Base-by-base conservation (phyloP, 2,113 vertebrate genomes). In the Pica pica region DNA sequence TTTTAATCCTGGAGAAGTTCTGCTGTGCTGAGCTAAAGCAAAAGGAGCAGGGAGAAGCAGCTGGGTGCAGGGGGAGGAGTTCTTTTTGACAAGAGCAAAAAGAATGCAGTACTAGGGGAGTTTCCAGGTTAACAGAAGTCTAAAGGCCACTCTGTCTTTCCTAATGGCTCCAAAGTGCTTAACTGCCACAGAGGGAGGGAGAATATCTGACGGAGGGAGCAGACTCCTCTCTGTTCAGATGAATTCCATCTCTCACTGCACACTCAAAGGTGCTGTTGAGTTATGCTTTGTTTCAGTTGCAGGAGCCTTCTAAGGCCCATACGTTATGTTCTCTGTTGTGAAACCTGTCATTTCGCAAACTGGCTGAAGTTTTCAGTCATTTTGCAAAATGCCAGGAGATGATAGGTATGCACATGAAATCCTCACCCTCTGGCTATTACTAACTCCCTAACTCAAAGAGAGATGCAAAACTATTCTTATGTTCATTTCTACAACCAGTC, bases 311-410 rank as follows among this genome's bases (percentile, higher is more conserved):
- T 81, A 70, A 92, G 39, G 52, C 73, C 55, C 83, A 67, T 42
- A 42, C 2, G 0, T 93, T 89, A 56, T 18, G 11, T 86, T 81
- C 64, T 61, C 2, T 39, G 28, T 92, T 96, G 88, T 93, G 94
- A 93, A 96, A 90, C 73, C 57, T 63, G 30, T 42, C 47, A 23
- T 94, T 93, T 89, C 8, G 0, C 76, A 92, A 94, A 93, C 44
- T 26, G 33, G 64, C 64, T 92, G 35, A 70, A 95, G 86, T 94
- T 96, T 94, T 93, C 73, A 56, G 42, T 77, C 76, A 42, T 83
- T 97, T 86, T 96, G 89, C 91, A 96, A 89, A 93, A 93, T 59
- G 60, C 69, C 76, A 67, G 63, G 71, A 92, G 83, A 46, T 73
- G n/a, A 71, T 79, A 93, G 88, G 85, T 90, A 63, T 35, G 64